Base-by-base conservation (phyloP, 2,888 invertebrate species). In the Patella ulyssiponensis region DNA sequence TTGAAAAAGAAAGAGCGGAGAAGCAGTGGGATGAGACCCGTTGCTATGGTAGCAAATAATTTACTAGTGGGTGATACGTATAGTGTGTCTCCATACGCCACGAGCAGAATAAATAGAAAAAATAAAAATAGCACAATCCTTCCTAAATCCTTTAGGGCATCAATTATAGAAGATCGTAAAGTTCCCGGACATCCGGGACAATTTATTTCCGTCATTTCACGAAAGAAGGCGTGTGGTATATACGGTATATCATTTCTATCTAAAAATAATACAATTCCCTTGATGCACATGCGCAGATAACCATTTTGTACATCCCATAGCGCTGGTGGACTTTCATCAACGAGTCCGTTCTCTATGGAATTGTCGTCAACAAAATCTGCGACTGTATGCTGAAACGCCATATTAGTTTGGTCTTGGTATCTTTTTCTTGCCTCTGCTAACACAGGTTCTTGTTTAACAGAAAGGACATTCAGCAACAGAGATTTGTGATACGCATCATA, bases 21-120 rank as follows among this genome's bases (percentile, higher is more conserved):
- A 64, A 64, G 64, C 12, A 81, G 71, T 3, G 81, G 81, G 7
- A 79, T 76, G 44, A 79, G 56, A 4, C 81, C 81, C 0, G 81
- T 71, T n/a, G 78, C 73, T 27, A 81, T 74, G 9, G 78, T 79
- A 23, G 78, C 79, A 72, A 79, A 81, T 76, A 81, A 75, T 51
- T 78, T 78, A 15, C 76, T 77, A 73, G 76, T 78, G 20, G 77
- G 78, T 20, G 81, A 79, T 27, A 81, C 69, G 56, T 77, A 79
- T 71, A 76, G 74, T 76, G 75, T 71, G 73, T 76, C 78, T 51
- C 79, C 81, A 52, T 81, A 81, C n/a, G 81, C 76, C 81, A 81
- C 69, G 5, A 81, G 76, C 14, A 78, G 74, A 23, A 81, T 72
- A 58, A 79, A 69, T 14, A 78, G n/a, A 52, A 80, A 78, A 44